Evolutionary conservation across 2,888 invertebrate genomes (phyloP), one percentile per base, ranked within the genome.

Genomic region (Hyles lineata): DNA sequence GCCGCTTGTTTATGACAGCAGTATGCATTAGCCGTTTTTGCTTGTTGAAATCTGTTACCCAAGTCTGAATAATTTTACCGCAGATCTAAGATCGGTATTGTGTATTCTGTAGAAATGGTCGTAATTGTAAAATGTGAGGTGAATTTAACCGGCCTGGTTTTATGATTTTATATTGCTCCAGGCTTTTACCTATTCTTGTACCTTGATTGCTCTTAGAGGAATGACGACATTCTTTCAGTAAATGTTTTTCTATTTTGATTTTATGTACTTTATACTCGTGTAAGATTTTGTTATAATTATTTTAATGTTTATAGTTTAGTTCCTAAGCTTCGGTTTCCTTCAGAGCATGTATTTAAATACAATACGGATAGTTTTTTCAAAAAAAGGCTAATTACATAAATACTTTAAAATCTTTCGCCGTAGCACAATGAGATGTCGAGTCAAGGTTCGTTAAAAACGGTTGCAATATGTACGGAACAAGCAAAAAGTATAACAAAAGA

Each of bases 11-110:
- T 67, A 67, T 67, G 67, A 67, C 67, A 67, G 23, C 23, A 67
- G 23, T 67, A 67, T 67, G 50, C 50, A 67, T 67, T 67, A 50
- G 67, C 23, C 35, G 67, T 67, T 67, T 50, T 67, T 67, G 43
- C 67, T 23, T 67, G 43, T 67, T 63, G 63, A 63, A 35, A 35
- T 9, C 63, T 35, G 35, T 63, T 63, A 63, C 63, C 35, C 50
- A 67, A 67, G 67, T 67, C 43, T 67, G 67, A 67, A 67, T 67
- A 50, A 67, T 50, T 50, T 67, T 67, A 67, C 67, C 67, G 50
- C 67, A 67, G 67, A 67, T 67, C 67, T 67, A 43, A 17, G 67
- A 67, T 67, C 67, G n/a, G 67, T 67, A 23, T 67, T 67, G 67
- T 67, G 67, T 50, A 67, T 67, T 67, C 67, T 50, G 67, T 67